Conservation (phyloP, 2,797 vertebrate species). For the Ptychobarbus kaznakovi region DNA sequence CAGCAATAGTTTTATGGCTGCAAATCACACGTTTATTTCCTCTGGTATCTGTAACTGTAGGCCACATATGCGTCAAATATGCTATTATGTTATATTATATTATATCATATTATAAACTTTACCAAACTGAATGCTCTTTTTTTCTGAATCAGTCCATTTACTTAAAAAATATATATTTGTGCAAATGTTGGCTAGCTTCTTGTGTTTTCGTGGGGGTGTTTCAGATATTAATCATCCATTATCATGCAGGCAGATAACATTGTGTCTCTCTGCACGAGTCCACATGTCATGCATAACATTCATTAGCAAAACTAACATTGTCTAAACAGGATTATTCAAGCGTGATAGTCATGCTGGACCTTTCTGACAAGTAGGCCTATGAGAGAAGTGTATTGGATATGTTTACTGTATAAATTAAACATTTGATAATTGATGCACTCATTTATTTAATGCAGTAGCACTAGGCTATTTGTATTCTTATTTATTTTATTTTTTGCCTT, state of each 20-base stretch:
- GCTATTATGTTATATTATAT: too few species aligned
- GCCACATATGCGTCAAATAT: neutral
- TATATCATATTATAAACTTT: neutral
- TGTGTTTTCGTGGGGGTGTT: conserved; percentile 2
- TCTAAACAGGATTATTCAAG: neutral
- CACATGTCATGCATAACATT: conserved; percentile 48
- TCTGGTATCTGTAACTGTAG: neutral
- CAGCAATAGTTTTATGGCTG: neutral
- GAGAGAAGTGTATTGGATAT: neutral
- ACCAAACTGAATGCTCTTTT: neutral
- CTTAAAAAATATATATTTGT: too few species aligned
- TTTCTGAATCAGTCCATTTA: neutral
- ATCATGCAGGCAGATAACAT: conserved; percentile 45
- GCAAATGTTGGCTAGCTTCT: neutral
- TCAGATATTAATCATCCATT: conserved; percentile 33
- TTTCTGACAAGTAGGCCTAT: neutral
- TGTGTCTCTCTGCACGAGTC: conserved; percentile 14
- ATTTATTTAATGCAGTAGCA: neutral
- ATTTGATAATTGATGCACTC: neutral
- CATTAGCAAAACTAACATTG: conserved; percentile 57
- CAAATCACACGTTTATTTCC: neutral
- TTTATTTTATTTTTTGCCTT: neutral
- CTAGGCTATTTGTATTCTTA: too few species aligned
- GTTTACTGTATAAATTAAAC: neutral
- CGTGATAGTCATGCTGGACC: neutral